Evolutionary conservation across 2,797 vertebrate species (phyloP).

Genomic region (Hydrophis major): DNA sequence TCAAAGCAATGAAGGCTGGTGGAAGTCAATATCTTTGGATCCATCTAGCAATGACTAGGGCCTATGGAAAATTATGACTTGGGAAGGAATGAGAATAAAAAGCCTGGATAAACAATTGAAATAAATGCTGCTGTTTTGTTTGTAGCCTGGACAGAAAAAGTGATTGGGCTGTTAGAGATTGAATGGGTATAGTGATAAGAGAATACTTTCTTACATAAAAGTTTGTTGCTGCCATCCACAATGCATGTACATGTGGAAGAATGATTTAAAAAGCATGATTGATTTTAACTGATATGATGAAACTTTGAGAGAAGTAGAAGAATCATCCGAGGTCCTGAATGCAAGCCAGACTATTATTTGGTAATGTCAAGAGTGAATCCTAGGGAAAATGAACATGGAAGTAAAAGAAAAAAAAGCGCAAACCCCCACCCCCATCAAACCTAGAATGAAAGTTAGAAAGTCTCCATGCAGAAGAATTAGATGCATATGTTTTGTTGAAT

Average conservation of each 20-base stretch:
- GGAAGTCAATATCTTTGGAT: neutral
- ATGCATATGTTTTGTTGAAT: neutral
- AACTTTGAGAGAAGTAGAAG: neutral
- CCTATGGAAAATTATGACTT: neutral
- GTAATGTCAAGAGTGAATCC: neutral
- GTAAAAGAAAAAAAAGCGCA: neutral
- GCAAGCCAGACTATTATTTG: neutral
- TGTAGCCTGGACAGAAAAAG: neutral
- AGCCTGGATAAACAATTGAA: neutral
- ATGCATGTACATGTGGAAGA: neutral
- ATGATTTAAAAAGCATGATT: neutral
- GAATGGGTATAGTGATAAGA: neutral
- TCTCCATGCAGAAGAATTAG: neutral
- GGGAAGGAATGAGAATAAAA: neutral
- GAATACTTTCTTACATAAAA: neutral
- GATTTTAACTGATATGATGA: neutral
- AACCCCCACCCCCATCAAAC: neutral
- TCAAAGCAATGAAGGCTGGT: neutral
- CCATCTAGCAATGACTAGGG: neutral
- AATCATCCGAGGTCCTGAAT: neutral
- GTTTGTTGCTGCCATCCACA: neutral
- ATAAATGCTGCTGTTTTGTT: neutral
- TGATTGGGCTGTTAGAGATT: neutral
- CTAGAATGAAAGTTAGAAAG: neutral
- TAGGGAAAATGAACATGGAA: neutral